Evolutionary conservation across 2,888 invertebrate species (phyloP), one percentile per base, ranked within the genome.

Genomic region (Eilema sororculum): DNA sequence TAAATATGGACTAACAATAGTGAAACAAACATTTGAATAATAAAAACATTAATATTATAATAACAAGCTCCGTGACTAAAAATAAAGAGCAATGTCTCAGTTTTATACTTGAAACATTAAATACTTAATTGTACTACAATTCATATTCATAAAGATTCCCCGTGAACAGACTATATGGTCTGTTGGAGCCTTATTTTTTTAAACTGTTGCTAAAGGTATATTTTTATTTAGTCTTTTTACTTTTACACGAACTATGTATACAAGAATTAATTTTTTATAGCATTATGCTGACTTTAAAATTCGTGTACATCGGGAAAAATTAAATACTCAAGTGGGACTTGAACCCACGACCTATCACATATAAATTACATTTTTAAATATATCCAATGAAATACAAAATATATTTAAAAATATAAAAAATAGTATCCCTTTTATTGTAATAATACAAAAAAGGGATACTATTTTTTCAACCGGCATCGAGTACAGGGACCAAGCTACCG

Each of bases 131-230:
- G 25, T 41, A 46, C 13, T 20, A 41, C 22, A 9, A 58, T 58
- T 58, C n/a, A 58, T 25, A 58, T 58, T 24, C 16, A 58, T 46
- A 64, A n/a, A 28, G 52, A 25, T 28, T 46, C 46, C 10, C 46
- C 28, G 41, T 28, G n/a, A 64, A 64, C 52, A 64, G 25, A 46
- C 64, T 28, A 30, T 64, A 64, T 64, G 64, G 64, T 64, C 64
- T 64, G 64, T 1, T 64, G 28, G 64, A 9, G 52, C 20, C 28
- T 64, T 25, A 13, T 25, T 28, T 64, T 46, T 64, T 28, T 58
- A 58, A 25, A 25, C 58, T 25, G 58, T 58, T 25, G 58, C 24
- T 16, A 25, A 58, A n/a, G 8, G 52, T 52, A 37, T 61, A 22
- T 61, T 33, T 62, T 4, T 37, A 61, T n/a, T 24, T 24, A 16